Conservation (phyloP, 2,113 vertebrate genomes). For the Chlamydotis undulata region DNA sequence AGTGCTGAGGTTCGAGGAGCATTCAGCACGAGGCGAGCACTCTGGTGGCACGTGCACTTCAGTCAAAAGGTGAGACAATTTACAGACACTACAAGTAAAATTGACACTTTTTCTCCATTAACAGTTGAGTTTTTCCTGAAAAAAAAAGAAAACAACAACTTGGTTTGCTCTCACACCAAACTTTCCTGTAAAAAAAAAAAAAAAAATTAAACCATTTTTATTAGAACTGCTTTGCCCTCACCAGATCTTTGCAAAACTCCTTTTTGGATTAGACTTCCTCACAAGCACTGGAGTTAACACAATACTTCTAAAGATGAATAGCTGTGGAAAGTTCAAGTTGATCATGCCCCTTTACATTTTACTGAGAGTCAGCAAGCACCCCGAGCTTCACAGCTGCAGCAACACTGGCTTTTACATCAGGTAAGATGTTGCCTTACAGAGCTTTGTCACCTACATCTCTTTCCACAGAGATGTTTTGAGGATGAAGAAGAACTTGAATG, state of each 20-base stretch:
- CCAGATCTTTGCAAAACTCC: background rate
- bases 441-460: background rate
- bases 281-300: background rate
- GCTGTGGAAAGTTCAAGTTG: background rate
- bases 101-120: background rate
- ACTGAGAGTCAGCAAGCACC: background rate
- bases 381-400: background rate
- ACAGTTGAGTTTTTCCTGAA: background rate
- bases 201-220: fast-evolving
- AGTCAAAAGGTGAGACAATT: background rate
- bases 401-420: background rate
- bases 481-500: background rate
- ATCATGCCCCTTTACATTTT: background rate
- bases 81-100: background rate
- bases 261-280: background rate
- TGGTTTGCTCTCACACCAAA: background rate
- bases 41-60: fast-evolving
- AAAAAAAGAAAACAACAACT: background rate
- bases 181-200: background rate
- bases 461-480: background rate
- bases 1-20: background rate
- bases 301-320: background rate
- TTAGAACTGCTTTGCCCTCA: background rate
- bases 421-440: background rate
- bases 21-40: fast-evolving